Conservation (phyloP, 2,888 invertebrate genomes). For the Yponomeuta evonymella region DNA sequence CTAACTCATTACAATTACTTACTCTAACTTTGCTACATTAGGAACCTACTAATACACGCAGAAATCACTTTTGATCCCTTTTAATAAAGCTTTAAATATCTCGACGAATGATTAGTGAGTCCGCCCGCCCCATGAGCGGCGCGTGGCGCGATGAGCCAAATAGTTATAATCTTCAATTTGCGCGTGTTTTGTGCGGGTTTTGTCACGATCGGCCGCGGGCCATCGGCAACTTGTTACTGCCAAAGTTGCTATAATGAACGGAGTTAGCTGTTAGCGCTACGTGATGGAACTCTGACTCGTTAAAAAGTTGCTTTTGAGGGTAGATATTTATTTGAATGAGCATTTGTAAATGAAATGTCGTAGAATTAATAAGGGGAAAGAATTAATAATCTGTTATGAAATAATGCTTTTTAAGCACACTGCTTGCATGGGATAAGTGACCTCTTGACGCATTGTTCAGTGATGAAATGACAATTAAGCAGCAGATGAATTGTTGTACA, state of each 20-base stretch:
- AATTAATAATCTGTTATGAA: neutral
- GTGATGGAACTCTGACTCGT: neutral
- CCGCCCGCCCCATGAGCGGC: neutral
- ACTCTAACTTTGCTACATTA: neutral
- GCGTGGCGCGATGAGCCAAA: conserved; percentile 15
- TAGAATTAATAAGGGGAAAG: neutral
- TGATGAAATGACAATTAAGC: too few relatives aligned
- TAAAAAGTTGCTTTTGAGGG: neutral
- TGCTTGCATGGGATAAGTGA: too few relatives aligned
- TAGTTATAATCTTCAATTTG: conserved; percentile 13
- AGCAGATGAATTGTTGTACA: too few relatives aligned
- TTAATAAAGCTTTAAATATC: neutral
- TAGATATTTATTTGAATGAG: neutral
- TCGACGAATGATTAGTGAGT: neutral
- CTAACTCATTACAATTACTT: conserved; percentile 37
- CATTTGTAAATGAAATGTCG: neutral
- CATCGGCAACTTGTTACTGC: neutral
- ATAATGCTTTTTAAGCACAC: neutral
- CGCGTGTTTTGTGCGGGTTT: conserved; percentile 8
- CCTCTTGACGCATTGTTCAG: too few relatives aligned
- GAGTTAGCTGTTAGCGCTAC: neutral
- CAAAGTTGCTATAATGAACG: neutral
- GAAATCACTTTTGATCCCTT: neutral
- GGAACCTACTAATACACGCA: neutral
- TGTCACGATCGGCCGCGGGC: conserved; percentile 11